phyloP scores from a whole-genome alignment of 2,888 invertebrate genomes.

The Aspidiotus rigidus region DNA sequence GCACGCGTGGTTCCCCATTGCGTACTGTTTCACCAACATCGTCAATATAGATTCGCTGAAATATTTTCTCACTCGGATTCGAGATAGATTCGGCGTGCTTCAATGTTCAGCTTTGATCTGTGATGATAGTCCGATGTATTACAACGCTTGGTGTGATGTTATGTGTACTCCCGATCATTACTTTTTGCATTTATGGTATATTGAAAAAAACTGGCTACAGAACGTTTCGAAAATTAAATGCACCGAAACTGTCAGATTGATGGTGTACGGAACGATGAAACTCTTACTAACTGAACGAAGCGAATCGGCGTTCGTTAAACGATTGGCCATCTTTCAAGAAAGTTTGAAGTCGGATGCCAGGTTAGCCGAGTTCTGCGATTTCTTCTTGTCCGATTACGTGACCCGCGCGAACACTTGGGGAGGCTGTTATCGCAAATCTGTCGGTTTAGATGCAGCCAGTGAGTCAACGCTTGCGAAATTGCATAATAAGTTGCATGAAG shows the following conservation, averaged over 20 bases:
- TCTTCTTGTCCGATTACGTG: slow-evolving; percentile 22
- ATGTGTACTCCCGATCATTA: slow-evolving; percentile 24
- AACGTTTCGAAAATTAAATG: slow-evolving; percentile 25
- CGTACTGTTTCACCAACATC: slow-evolving; percentile 15
- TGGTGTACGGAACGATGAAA: slow-evolving; percentile 15
- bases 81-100: slow-evolving; percentile 12
- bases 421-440: slow-evolving; percentile 18
- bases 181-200: slow-evolving; percentile 22
- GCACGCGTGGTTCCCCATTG: slow-evolving; percentile 10
- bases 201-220: slow-evolving; percentile 26
- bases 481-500: slow-evolving; percentile 18
- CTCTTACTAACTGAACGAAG: slow-evolving; percentile 20
- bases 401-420: slow-evolving; percentile 9
- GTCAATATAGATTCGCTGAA: slow-evolving; percentile 2
- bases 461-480: slow-evolving; percentile 3
- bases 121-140: slow-evolving; percentile 31
- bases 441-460: slow-evolving; percentile 5
- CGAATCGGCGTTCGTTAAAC: slow-evolving; percentile 21
- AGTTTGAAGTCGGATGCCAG: slow-evolving; percentile 15
- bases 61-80: slow-evolving; percentile 15
- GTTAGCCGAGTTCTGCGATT: slow-evolving; percentile 12
- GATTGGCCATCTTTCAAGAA: slow-evolving; percentile 3
- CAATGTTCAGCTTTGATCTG: slow-evolving; percentile 29
- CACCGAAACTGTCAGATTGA: slow-evolving; percentile 6
- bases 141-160: slow-evolving; percentile 33